Base-by-base conservation (phyloP, 1,140 invertebrate genomes). In the Neodiprion pinetum region DNA sequence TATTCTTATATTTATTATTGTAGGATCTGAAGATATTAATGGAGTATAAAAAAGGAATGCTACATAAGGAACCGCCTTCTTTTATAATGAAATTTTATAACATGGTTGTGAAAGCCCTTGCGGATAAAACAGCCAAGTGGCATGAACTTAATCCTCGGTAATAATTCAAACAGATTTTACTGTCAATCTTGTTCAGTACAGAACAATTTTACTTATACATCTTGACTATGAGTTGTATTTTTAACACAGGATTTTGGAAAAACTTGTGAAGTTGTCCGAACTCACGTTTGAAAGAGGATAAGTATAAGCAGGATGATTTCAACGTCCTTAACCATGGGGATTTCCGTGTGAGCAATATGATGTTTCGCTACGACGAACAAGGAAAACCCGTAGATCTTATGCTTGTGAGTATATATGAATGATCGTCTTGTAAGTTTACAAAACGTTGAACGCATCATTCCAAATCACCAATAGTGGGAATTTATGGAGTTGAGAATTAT, bases 261-360 rank as follows among this genome's bases (percentile, higher is more conserved):
- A 91, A 78, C 73, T 91, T 11, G 14, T 72, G 28, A 77, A 82
- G 3, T 48, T 91, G 0, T 71, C 81, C 1, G 82, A 82, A 0
- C 77, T 80, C 0, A 14, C 85, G 67, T 75, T 86, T 67, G 9
- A 83, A 67, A 75, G 86, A 76, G 76, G 86, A 71, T 67, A 72
- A 71, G 48, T 50, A 78, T 7, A 80, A 78, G 1, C 83, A 90
- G 12, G 77, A 85, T 5, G 85, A 90, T 12, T 92, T 92, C 73
- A 87, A 89, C 47, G 92, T 93, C 0, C 84, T 93, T 9, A 92
- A 90, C 79, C 93, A 93, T 67, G 92, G 92, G 7, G 93, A 93
- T 80, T 85, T 89, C 40, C 93, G 92, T 92, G 85, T 90, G 1
- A 93, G 92, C 76, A 94, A 94, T 77, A 91, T 93, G 83, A 82